Evolutionary conservation across 2,797 vertebrate species (phyloP), one percentile per base, ranked within the genome.

Genomic region (Salmo trutta): DNA sequence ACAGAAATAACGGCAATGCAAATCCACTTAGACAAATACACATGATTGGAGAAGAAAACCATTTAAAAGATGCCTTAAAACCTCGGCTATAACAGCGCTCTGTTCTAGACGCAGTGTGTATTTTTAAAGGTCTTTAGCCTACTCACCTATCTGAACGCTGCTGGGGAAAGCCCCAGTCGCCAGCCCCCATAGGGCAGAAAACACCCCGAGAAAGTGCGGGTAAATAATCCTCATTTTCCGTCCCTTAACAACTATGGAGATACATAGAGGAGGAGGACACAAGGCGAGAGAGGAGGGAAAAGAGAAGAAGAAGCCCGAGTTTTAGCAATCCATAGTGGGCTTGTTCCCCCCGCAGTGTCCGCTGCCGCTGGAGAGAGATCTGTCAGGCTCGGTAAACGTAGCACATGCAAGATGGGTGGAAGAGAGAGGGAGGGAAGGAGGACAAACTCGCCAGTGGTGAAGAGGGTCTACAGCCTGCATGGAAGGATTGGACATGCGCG

Each of bases 141-240:
- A 95, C 95, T 98, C 93, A 99, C 98, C 98, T 95, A 99, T 99
- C 93, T 99, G 98, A 88, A 99, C 98, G 78, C 97, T 98, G 97
- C 97, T 98, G 89, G 98, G 98, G 95, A 99, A 99, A 94, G 97
- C 98, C 95, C 97, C 98, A 92, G 97, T 94, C 88, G 95, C 93
- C 92, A 98, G 94, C 91, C 96, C 96, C 96, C 95, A 98, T 91
- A 98, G 96, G 94, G 96, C 95, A 91, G 97, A 97, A 95, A 96
- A 97, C 90, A 98, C 94, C 93, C 98, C 95, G 93, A 98, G 94
- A 96, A 98, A 95, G 94, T 97, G 96, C 92, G 94, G 96, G 95
- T 94, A 95, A 94, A 93, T 96, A 96, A 97, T 98, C 97, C 96
- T 97, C 98, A 98, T 99, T 95, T 96, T 94, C 91, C 91, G 95